These are phyloP conservation scores for Ptilonorhynchus violaceus DNA, from an alignment of 2,113 vertebrate genomes.

Conservation along the genomic window DNA sequence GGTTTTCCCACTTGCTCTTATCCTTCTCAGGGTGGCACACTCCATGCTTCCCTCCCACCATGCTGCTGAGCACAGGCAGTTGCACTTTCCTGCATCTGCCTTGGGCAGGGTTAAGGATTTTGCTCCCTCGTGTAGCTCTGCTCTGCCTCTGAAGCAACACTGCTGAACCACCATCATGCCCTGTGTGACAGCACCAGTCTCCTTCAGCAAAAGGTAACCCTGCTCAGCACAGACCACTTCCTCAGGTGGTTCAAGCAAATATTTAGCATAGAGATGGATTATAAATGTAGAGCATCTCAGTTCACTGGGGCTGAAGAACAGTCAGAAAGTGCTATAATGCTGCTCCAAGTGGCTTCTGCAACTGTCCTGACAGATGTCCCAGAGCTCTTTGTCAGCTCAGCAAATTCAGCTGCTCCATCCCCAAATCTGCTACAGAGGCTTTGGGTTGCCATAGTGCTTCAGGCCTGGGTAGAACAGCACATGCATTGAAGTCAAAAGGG, in stretches of 20 bases:
- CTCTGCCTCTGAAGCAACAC: not conserved
- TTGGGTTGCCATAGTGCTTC: not conserved
- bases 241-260: not conserved
- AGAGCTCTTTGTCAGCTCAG: not conserved
- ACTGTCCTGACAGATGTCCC: not conserved
- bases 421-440: not conserved
- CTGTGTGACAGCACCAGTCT: not conserved
- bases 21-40: not conserved
- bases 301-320: not conserved
- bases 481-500: not conserved
- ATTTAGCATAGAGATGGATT: not conserved
- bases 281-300: not conserved
- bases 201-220: not conserved
- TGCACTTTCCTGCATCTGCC: not conserved
- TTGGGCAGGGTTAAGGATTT: not conserved
- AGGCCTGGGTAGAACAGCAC: not conserved
- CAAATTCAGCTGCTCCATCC: not conserved
- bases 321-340: not conserved
- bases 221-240: not conserved
- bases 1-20: not conserved
- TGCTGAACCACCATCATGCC: not conserved
- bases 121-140: not conserved
- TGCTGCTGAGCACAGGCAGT: not conserved
- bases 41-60: accelerated
- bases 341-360: not conserved